phyloP scores from a whole-genome alignment of 2,888 invertebrate genomes.

The Thereva nobilitata region DNA sequence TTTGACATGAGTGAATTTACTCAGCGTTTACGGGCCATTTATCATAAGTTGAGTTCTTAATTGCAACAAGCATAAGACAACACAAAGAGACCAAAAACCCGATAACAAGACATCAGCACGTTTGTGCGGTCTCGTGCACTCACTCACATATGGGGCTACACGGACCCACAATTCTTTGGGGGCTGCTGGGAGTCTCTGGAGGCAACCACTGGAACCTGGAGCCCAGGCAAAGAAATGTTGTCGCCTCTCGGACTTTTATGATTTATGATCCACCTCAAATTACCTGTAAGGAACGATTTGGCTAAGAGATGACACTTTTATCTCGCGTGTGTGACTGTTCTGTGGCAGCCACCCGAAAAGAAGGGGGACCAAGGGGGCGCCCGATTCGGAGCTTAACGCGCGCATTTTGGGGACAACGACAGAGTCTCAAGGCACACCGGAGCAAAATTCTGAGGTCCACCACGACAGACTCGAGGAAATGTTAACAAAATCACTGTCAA shows the following conservation, averaged over 20 bases:
- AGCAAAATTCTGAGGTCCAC: not conserved
- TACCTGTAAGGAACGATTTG: constrained; percentile 30
- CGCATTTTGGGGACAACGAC: not conserved
- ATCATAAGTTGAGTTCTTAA: constrained; percentile 34
- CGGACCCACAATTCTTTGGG: constrained; percentile 4
- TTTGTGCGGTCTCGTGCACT: no score
- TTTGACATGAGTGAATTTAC: constrained; percentile 21
- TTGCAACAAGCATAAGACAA: constrained; percentile 27
- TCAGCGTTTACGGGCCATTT: constrained; percentile 21
- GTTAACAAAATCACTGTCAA: constrained; percentile 30
- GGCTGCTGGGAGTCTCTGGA: not conserved
- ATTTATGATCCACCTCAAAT: constrained; percentile 30
- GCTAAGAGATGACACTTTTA: constrained; percentile 22
- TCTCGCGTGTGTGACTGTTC: constrained; percentile 1
- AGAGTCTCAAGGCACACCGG: not conserved
- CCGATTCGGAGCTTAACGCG: not conserved
- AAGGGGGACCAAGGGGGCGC: not conserved
- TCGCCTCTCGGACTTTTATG: constrained; percentile 22
- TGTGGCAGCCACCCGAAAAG: not conserved
- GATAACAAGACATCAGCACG: constrained; percentile 19
- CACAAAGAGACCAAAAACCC: constrained; percentile 20
- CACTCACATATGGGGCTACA: constrained; percentile 6
- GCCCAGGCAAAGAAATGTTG: constrained; percentile 8
- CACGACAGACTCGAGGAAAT: constrained; percentile 3
- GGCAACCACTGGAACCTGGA: not conserved